A percentile compares a stretch with the other conserved stretches of the same genome.
Evolutionary conservation across 2,113 vertebrate genomes (phyloP).

Genomic region (Bungarus multicinctus): DNA sequence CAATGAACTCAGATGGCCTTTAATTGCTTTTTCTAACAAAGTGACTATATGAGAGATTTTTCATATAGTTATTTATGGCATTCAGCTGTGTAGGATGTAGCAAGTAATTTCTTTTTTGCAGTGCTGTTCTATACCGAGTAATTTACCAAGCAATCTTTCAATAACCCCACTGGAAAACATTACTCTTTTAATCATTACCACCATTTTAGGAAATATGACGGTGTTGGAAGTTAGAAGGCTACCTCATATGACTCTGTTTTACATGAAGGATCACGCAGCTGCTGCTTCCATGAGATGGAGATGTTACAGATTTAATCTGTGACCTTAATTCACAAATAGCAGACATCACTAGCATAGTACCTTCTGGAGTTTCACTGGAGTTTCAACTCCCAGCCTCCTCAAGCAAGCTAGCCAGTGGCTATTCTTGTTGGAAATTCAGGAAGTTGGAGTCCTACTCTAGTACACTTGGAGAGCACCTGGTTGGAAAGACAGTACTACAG

Average conservation of each 20-base stretch:
- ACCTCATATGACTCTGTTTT: neutral
- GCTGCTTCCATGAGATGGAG: neutral
- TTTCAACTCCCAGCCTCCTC: neutral
- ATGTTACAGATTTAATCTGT: neutral
- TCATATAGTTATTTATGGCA: constrained; percentile 53
- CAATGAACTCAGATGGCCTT: neutral
- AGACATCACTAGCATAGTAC: neutral
- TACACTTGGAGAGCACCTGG: neutral
- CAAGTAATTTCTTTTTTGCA: constrained; percentile 21
- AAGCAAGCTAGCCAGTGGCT: neutral
- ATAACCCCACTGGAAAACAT: neutral
- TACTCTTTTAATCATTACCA: neutral
- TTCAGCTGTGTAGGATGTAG: constrained; percentile 24
- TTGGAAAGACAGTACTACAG: neutral
- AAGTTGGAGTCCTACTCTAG: neutral
- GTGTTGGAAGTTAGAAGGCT: neutral
- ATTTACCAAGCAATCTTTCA: neutral
- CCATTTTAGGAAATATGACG: neutral
- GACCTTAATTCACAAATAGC: neutral
- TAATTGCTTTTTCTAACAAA: constrained; percentile 36
- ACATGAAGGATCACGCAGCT: neutral
- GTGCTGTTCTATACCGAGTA: constrained; percentile 20
- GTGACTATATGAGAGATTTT: constrained; percentile 41
- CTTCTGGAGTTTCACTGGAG: neutral
- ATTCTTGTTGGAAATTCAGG: neutral